Percentiles rank a stretch among this genome's conserved stretches.
These are phyloP conservation scores for Callinectes sapidus DNA, from an alignment of 2,888 invertebrate species.

Conservation along the genomic window DNA sequence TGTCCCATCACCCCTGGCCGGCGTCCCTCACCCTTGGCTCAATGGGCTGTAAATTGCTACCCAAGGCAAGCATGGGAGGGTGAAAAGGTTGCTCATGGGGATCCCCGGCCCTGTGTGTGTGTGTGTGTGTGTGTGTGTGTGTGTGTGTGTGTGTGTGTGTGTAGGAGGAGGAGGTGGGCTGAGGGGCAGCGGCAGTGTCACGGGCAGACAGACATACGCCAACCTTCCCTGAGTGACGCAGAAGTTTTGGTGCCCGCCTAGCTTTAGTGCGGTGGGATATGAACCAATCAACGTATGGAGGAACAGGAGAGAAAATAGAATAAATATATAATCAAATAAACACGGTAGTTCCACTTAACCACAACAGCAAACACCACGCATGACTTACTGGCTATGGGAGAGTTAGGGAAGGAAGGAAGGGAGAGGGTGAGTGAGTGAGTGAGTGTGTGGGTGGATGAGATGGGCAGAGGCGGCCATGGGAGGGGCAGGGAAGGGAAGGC, in stretches of 20 bases:
- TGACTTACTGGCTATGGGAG: background rate
- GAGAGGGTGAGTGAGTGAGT: background rate
- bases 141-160: slow-evolving; percentile 13
- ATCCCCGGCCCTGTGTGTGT: background rate
- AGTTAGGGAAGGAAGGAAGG: background rate
- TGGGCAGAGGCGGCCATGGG: background rate
- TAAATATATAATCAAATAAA: background rate
- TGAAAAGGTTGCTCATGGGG: background rate
- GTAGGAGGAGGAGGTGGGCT: background rate
- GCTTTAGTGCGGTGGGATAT: background rate
- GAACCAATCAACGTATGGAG: background rate
- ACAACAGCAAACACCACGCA: background rate
- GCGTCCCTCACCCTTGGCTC: slow-evolving; percentile 10
- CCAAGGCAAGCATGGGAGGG: slow-evolving; percentile 35
- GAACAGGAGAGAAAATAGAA: background rate
- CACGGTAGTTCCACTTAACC: background rate
- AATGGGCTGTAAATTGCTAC: slow-evolving; percentile 24
- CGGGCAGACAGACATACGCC: background rate
- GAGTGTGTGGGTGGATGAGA: background rate
- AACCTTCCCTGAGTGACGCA: background rate
- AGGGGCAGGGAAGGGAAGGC: background rate
- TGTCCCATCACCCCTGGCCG: background rate
- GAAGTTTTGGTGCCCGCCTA: background rate
- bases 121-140: slow-evolving; percentile 1
- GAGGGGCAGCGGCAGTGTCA: background rate